Conservation (phyloP, 2,888 invertebrate genomes). For the Drosophila subquinaria region DNA sequence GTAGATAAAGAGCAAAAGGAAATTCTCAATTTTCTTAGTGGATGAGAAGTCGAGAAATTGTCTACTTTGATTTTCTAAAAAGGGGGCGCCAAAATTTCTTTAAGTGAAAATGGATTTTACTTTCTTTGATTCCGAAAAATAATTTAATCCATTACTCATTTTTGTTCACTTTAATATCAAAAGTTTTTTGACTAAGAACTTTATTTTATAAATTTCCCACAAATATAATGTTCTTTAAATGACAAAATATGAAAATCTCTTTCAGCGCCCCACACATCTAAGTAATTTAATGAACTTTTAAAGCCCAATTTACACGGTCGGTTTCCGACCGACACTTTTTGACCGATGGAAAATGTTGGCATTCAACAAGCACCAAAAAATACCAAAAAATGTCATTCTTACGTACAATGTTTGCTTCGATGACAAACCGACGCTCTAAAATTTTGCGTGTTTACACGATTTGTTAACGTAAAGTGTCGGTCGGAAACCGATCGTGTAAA, state of each 20-base stretch:
- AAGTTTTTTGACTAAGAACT: neutral
- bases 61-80: no score
- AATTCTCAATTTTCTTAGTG: conserved; percentile 12
- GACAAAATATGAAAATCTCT: neutral
- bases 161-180: neutral
- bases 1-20: neutral
- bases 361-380: no score
- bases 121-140: neutral
- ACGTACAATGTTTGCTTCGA: no score
- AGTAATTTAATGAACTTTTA: neutral
- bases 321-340: no score
- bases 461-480: no score
- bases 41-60: no score
- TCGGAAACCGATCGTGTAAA: no score
- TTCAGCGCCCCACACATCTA: neutral
- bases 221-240: neutral
- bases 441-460: no score
- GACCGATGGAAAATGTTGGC: no score
- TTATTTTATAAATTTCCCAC: no score
- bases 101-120: conserved; percentile 5
- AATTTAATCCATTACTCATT: neutral
- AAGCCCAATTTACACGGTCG: neutral
- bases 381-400: no score
- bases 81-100: conserved; percentile 7
- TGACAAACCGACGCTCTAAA: no score